Evolutionary conservation across 2,113 vertebrate genomes (phyloP).

Genomic region (Progne subis): DNA sequence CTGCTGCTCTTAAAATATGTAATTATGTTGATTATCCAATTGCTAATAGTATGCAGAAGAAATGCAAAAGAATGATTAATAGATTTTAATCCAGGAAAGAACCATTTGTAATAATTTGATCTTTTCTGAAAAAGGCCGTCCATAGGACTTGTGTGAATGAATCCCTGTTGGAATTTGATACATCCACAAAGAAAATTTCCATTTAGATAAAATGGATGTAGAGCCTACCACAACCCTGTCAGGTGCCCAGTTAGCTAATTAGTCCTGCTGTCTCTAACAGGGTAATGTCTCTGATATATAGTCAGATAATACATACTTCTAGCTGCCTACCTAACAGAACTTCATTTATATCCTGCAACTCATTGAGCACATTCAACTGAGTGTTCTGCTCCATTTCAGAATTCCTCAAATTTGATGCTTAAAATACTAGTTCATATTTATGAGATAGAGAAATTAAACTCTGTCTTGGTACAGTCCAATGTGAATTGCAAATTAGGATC

Average conservation of each 20-base stretch:
- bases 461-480: not conserved
- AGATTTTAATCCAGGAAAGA: not conserved
- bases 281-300: not conserved
- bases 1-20: not conserved
- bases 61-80: not conserved
- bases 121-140: not conserved
- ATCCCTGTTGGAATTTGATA: not conserved
- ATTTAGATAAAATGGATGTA: not conserved
- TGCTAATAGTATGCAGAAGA: not conserved
- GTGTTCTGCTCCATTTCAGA: not conserved
- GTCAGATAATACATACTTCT: not conserved
- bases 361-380: rapidly evolving
- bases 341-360: not conserved
- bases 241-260: not conserved
- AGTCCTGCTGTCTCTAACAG: not conserved
- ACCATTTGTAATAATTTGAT: not conserved
- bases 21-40: not conserved
- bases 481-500: not conserved
- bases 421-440: not conserved
- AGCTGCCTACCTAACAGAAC: not conserved
- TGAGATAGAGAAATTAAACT: not conserved
- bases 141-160: not conserved
- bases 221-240: not conserved
- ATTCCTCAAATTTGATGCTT: not conserved
- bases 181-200: not conserved